phyloP scores from a whole-genome alignment of 2,888 invertebrate genomes.

The Sipha maydis region DNA sequence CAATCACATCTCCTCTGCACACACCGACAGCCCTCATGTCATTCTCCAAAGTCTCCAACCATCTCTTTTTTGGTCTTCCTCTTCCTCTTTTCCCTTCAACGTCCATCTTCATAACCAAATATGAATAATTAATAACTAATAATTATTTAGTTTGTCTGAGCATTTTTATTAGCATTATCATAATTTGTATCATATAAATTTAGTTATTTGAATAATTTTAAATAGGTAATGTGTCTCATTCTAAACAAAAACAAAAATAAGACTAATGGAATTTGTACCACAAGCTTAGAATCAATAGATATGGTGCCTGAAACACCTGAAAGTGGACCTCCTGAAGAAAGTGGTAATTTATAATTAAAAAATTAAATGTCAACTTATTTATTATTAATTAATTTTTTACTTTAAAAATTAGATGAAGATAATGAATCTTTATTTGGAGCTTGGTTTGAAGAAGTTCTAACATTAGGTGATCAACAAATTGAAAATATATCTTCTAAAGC shows the following conservation, averaged over 20 bases:
- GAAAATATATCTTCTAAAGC: conserved; percentile 63
- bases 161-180: no score
- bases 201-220: conserved; percentile 68
- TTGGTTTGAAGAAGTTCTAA: conserved; percentile 94
- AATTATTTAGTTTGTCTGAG: no score
- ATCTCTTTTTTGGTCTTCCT: no score
- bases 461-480: conserved; percentile 74
- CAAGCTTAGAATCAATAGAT: conserved; percentile 47
- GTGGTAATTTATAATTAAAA: conserved; percentile 72
- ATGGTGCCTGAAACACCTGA: conserved; percentile 35
- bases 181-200: conserved; percentile 68
- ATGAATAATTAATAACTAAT: no score
- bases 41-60: no score
- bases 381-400: conserved; percentile 63
- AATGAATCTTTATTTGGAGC: conserved; percentile 88
- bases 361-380: conserved; percentile 62
- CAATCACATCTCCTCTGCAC: no score
- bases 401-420: conserved; percentile 73
- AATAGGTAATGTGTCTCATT: conserved; percentile 65
- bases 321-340: conserved; percentile 76
- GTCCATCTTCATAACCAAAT: no score
- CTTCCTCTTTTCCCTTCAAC: no score
- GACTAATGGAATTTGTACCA: conserved; percentile 13
- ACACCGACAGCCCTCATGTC: no score
- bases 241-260: conserved; percentile 46